These are phyloP conservation scores for Falco columbarius DNA, from an alignment of 2,797 vertebrate genomes.

Conservation along the genomic window DNA sequence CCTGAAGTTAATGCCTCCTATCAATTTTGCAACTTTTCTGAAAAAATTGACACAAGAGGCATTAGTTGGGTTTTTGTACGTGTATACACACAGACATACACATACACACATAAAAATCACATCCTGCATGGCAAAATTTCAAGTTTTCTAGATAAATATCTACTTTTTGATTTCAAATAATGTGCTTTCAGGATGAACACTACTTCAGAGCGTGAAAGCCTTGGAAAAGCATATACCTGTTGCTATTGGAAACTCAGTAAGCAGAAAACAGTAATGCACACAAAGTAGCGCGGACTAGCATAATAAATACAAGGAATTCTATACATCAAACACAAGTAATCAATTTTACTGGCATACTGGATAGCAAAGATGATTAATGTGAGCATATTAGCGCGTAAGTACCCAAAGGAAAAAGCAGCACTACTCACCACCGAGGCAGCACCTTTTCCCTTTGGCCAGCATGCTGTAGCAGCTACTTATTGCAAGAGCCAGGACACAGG, in stretches of 20 bases:
- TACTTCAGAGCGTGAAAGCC: neutral
- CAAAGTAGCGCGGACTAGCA: neutral
- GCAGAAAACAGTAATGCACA: neutral
- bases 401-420: neutral
- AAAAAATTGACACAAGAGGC: neutral
- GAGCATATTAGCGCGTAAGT: neutral
- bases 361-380: slow-evolving; percentile 21
- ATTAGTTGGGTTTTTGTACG: neutral
- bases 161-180: neutral
- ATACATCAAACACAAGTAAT: neutral
- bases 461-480: neutral
- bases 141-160: neutral
- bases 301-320: neutral
- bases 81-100: neutral
- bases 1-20: neutral
- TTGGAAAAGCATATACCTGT: neutral
- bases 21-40: neutral
- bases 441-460: slow-evolving; percentile 36
- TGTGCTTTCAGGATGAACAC: slow-evolving; percentile 27
- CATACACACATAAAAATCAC: neutral
- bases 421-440: neutral
- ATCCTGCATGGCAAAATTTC: neutral
- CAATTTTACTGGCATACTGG: neutral
- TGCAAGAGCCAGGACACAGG: neutral
- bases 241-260: neutral